phyloP scores from a whole-genome alignment of 2,113 vertebrate species.

The Sciurus niger region DNA sequence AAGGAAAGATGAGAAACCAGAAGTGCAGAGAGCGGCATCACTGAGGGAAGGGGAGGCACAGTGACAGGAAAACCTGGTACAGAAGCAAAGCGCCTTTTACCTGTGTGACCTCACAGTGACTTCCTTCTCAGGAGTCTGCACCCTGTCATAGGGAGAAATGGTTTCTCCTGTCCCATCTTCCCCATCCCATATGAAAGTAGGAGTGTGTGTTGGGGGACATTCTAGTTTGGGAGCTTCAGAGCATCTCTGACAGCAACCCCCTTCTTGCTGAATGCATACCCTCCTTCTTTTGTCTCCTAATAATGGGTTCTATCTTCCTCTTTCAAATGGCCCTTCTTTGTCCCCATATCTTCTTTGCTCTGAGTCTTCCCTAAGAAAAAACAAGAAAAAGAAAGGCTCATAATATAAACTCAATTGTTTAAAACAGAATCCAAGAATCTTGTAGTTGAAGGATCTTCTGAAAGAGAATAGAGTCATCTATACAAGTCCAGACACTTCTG shows the following conservation, averaged over 20 bases:
- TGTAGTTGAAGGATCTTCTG: neutral
- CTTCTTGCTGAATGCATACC: neutral
- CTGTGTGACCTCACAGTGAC: neutral
- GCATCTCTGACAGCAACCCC: neutral
- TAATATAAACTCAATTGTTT: neutral
- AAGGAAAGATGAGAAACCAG: neutral
- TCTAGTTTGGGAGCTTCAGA: neutral
- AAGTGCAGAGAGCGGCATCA: neutral
- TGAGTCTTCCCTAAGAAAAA: neutral
- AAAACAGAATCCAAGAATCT: slow-evolving; percentile 9
- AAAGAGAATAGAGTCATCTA: neutral
- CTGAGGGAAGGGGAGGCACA: neutral
- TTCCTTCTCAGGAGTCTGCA: neutral
- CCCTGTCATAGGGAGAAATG: neutral
- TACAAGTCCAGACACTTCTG: neutral
- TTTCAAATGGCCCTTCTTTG: neutral
- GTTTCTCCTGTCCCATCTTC: neutral
- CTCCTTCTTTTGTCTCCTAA: neutral
- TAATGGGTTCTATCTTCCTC: neutral
- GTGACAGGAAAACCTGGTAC: too few relatives aligned
- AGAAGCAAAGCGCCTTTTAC: neutral
- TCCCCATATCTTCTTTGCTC: neutral
- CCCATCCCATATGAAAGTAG: neutral
- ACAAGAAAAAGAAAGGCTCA: neutral
- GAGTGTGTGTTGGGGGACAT: neutral